Base-by-base conservation (phyloP, 2,888 invertebrate genomes). In the Shargacucullia verbasci region DNA sequence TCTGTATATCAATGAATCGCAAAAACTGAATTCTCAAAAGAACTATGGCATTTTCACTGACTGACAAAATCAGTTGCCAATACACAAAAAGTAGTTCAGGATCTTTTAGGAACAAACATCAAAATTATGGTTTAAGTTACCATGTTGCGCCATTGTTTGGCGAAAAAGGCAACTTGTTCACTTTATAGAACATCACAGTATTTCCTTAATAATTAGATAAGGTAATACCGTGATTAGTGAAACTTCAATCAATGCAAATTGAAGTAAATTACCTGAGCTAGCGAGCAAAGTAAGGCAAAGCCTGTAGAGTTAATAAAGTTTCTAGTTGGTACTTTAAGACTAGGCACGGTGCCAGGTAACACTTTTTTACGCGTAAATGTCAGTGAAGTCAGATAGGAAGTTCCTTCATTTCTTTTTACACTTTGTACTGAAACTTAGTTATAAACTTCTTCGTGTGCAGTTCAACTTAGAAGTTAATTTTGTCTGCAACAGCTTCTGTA, bases 301-400 rank as follows among this genome's bases (percentile, higher is more conserved):
- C 50, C 34, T 52, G 39, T 52, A 48, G 44, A 15, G 48, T 52
- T 20, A 43, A 50, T 57, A 55, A 74, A 58, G 33, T 66, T 73
- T 43, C 15, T 12, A 27, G 34, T 33, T 46, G 37, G 41, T 55
- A 12, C 43, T 35, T 48, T 25, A 54, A 29, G 49, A 43, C 46
- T 47, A 66, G 71, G 71, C 72, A 55, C 25, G 27, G 31, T 55
- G 71, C 71, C 66, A 65, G 40, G 27, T 25, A 52, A 35, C 20
- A 71, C 29, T 59, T 66, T 65, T 56, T 66, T 39, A 49, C 48
- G 40, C 55, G 66, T 25, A 48, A 50, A 53, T 56, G 67, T 53
- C 67, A 55, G 12, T 20, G 38, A 27, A 52, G 39, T 38, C 46
- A 47, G 47, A 15, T 14, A 48, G 4, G 29, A 9, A 29, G 59